Percentiles rank a stretch among this genome's conserved stretches.
phyloP scores from a whole-genome alignment of 2,797 vertebrate species.

The Artibeus jamaicensis region DNA sequence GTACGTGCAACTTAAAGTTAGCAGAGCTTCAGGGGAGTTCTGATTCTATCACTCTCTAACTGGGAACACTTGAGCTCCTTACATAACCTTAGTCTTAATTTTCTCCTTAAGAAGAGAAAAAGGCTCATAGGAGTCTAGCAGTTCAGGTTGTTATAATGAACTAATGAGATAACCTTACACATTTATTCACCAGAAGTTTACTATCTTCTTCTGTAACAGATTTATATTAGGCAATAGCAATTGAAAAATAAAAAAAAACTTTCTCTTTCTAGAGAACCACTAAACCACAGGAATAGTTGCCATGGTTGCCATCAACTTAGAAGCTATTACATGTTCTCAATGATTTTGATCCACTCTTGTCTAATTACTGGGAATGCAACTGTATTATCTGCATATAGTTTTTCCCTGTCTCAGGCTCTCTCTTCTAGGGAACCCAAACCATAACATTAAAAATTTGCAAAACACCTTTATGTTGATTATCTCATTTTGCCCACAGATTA shows the following conservation, averaged over 20 bases:
- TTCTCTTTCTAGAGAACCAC: not conserved
- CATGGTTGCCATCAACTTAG: not conserved
- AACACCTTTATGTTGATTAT: not conserved
- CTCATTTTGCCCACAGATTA: not conserved
- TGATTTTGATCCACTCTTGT: not conserved
- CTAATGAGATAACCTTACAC: not conserved
- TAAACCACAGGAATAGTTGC: not conserved
- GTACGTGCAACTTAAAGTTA: not conserved
- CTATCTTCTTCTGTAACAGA: not conserved
- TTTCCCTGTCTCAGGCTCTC: not conserved
- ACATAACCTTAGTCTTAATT: not conserved
- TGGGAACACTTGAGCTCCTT: not conserved
- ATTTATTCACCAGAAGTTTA: not conserved
- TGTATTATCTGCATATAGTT: not conserved
- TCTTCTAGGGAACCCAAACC: not conserved
- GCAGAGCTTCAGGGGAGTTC: not conserved
- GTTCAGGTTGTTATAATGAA: not conserved
- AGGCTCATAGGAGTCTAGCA: not conserved
- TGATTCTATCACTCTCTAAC: not conserved
- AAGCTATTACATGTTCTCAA: not conserved
- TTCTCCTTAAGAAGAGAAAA: not conserved
- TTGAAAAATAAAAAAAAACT: slow-evolving; percentile 5
- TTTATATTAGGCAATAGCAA: not conserved
- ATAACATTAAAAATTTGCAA: not conserved
- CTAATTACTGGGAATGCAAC: not conserved